Conservation (phyloP, 1,140 invertebrate genomes). For the Drosophila lowei region DNA sequence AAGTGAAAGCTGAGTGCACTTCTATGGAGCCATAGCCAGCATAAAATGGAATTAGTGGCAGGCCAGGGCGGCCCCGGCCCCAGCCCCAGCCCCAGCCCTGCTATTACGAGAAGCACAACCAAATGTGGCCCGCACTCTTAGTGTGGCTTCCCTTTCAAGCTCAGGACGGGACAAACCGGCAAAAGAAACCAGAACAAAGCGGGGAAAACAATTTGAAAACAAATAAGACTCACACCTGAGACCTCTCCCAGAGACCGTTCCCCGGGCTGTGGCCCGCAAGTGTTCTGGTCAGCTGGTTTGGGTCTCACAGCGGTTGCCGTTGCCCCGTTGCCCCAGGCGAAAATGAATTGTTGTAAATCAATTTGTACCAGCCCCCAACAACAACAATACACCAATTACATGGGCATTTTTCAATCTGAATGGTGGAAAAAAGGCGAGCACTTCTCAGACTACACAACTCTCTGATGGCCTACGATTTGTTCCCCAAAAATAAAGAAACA, state of each 20-base stretch:
- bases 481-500: background rate
- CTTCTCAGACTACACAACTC: background rate
- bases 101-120: background rate
- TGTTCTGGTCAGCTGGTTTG: constrained; percentile 47
- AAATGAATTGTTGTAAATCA: constrained; percentile 78
- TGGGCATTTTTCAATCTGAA: constrained; percentile 47
- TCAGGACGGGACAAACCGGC: background rate
- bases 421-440: constrained; percentile 17
- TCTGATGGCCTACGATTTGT: constrained; percentile 39
- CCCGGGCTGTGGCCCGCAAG: constrained; percentile 8
- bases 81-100: constrained; percentile 12
- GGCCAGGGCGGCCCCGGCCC: constrained; percentile 19
- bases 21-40: constrained; percentile 38
- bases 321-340: constrained; percentile 29
- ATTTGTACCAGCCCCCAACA: constrained; percentile 60
- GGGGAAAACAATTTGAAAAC: constrained; percentile 66
- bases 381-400: constrained; percentile 70
- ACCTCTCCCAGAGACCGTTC: constrained; percentile 26
- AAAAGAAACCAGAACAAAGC: constrained; percentile 45
- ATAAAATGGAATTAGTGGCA: constrained; percentile 51
- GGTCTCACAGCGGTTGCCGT: constrained; percentile 39
- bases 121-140: constrained; percentile 1
- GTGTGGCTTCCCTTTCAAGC: constrained; percentile 43
- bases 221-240: constrained; percentile 77
- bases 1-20: constrained; percentile 68